phyloP scores from a whole-genome alignment of 2,888 invertebrate genomes.

The Notodonta ziczac region DNA sequence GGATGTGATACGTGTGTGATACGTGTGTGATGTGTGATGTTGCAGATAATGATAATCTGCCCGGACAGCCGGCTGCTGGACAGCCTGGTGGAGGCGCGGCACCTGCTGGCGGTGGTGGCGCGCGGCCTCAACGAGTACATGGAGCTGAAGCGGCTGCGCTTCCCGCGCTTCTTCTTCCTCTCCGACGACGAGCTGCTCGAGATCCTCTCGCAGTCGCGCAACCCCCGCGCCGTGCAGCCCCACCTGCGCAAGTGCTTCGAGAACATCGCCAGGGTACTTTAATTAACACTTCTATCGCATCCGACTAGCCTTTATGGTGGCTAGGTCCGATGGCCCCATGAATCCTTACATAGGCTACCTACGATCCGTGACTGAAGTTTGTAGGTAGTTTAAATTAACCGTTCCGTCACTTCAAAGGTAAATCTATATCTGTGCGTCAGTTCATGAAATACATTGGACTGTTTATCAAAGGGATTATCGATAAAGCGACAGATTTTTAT shows the following conservation, averaged over 20 bases:
- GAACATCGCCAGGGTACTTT: slow-evolving; percentile 86
- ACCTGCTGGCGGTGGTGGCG: slow-evolving; percentile 88
- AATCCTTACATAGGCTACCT: no score
- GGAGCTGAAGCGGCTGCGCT: slow-evolving; percentile 89
- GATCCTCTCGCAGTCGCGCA: slow-evolving; percentile 91
- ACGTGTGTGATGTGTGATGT: background rate
- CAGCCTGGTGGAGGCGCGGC: slow-evolving; percentile 88
- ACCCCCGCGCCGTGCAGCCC: slow-evolving; percentile 91
- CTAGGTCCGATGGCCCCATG: no score
- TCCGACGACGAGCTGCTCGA: slow-evolving; percentile 93
- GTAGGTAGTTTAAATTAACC: no score
- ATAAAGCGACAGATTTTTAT: no score
- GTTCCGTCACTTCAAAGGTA: no score
- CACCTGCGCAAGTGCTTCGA: slow-evolving; percentile 94
- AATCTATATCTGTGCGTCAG: no score
- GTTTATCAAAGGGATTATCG: no score
- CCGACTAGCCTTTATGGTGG: no score
- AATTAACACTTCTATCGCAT: background rate
- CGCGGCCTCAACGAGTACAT: slow-evolving; percentile 91
- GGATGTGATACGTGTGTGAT: background rate
- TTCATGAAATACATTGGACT: no score
- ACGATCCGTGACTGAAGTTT: no score
- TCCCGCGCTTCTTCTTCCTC: slow-evolving; percentile 91
- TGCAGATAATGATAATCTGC: slow-evolving; percentile 86
- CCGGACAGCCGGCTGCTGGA: slow-evolving; percentile 87